Evolutionary conservation across 1,140 invertebrate genomes (phyloP).

Genomic region (Tenebrio molitor): DNA sequence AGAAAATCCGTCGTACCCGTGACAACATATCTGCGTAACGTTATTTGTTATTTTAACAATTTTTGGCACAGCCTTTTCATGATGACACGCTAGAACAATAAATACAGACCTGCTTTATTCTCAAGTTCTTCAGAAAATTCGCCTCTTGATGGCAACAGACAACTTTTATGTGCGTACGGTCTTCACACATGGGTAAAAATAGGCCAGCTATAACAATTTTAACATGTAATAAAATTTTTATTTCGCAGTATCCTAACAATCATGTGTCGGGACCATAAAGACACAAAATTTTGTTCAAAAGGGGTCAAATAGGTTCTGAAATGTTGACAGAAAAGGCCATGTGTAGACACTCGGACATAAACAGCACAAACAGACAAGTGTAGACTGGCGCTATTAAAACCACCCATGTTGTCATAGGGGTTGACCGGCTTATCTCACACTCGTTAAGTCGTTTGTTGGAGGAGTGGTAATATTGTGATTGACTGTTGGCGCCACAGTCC

Average conservation of each 20-base stretch:
- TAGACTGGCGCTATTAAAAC: conserved; percentile 28
- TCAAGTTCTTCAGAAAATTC: conserved; percentile 22
- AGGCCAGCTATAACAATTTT: conserved; percentile 45
- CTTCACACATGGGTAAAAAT: conserved; percentile 47
- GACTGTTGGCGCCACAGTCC: conserved; percentile 34
- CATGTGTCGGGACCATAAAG: conserved; percentile 43
- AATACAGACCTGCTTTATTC: too few relatives aligned
- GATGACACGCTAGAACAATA: too few relatives aligned
- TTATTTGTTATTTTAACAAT: too few relatives aligned
- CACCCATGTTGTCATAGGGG: conserved; percentile 34
- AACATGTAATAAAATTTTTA: conserved; percentile 47
- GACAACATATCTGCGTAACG: too few relatives aligned
- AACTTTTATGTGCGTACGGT: conserved; percentile 33
- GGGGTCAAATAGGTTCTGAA: conserved; percentile 34
- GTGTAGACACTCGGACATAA: conserved; percentile 42
- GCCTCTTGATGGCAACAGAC: conserved; percentile 25
- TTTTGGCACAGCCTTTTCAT: too few relatives aligned
- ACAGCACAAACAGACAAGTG: conserved; percentile 31
- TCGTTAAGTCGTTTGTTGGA: conserved; percentile 39
- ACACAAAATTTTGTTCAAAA: conserved; percentile 43
- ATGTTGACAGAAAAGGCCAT: conserved; percentile 40
- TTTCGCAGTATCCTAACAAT: conserved; percentile 39
- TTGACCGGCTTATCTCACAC: conserved; percentile 40
- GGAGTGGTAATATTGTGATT: conserved; percentile 43
- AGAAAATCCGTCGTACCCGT: too few relatives aligned